phyloP scores from a whole-genome alignment of 2,113 vertebrate species.

The Arenaria interpres region DNA sequence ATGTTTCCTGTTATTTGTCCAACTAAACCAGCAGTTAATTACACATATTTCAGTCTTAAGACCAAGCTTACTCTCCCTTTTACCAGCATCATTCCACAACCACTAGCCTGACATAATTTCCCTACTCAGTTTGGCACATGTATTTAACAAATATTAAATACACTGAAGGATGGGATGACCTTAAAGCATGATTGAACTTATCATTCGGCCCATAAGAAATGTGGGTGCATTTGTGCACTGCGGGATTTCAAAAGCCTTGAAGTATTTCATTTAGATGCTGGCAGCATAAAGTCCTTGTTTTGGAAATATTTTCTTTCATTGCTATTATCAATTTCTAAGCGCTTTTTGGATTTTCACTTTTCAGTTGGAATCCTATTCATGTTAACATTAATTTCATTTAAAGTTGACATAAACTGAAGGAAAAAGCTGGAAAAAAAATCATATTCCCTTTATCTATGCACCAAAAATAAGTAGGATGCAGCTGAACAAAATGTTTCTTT shows the following conservation, averaged over 20 bases:
- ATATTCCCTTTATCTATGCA: not conserved
- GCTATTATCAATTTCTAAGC: not conserved
- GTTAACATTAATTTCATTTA: conserved; percentile 1
- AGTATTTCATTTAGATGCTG: not conserved
- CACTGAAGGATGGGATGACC: not conserved
- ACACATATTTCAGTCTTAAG: not conserved
- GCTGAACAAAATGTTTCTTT: not conserved
- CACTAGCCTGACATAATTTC: not conserved
- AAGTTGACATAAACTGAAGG: not conserved
- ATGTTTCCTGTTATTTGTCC: not conserved
- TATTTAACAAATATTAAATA: not conserved
- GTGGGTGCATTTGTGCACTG: not conserved
- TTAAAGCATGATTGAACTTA: not conserved
- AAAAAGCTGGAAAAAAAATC: not conserved
- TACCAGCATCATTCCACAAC: not conserved
- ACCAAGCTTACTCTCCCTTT: not conserved
- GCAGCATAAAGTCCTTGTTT: not conserved
- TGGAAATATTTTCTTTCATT: not conserved
- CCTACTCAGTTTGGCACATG: not conserved
- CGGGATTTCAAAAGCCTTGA: conserved; percentile 11
- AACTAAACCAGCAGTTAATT: not conserved
- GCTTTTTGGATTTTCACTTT: not conserved
- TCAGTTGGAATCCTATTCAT: not conserved
- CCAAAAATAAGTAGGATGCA: not conserved
- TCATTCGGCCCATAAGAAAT: not conserved